Evolutionary conservation across 2,797 vertebrate species (phyloP).

Genomic region (Aphelocoma californica): DNA sequence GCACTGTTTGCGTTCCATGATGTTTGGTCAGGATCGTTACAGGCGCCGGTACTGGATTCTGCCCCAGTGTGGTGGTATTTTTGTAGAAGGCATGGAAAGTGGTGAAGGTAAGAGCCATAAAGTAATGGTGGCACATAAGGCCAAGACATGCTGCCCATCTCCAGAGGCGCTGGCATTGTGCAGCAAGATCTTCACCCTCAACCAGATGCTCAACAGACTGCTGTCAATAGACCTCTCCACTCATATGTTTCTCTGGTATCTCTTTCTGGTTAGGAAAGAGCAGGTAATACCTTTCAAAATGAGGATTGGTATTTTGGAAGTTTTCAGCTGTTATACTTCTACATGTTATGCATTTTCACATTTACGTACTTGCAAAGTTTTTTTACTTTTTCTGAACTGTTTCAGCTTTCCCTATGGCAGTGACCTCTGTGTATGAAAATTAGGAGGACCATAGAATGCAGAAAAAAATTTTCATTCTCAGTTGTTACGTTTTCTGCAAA

Average conservation of each 20-base stretch:
- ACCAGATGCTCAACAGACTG: not conserved
- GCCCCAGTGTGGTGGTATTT: conserved; percentile 89
- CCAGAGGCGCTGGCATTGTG: not conserved
- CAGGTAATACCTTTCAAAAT: not conserved
- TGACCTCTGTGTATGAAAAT: not conserved
- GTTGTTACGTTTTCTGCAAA: not conserved
- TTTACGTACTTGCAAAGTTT: not conserved
- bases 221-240: fast-evolving
- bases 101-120: conserved; percentile 81
- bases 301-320: not conserved
- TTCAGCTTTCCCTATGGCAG: not conserved
- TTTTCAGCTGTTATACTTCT: not conserved
- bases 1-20: conserved; percentile 87
- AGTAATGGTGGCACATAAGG: not conserved
- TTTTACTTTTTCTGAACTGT: not conserved
- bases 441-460: not conserved
- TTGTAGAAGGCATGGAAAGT: conserved; percentile 91
- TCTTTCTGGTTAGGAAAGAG: not conserved
- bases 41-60: conserved; percentile 94
- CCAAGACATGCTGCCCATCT: not conserved
- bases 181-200: not conserved
- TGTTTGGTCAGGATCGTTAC: conserved; percentile 94
- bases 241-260: not conserved
- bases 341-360: not conserved
- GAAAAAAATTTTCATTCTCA: not conserved